These are phyloP conservation scores for Apantesis nais DNA, from an alignment of 2,888 invertebrate species.

Conservation along the genomic window DNA sequence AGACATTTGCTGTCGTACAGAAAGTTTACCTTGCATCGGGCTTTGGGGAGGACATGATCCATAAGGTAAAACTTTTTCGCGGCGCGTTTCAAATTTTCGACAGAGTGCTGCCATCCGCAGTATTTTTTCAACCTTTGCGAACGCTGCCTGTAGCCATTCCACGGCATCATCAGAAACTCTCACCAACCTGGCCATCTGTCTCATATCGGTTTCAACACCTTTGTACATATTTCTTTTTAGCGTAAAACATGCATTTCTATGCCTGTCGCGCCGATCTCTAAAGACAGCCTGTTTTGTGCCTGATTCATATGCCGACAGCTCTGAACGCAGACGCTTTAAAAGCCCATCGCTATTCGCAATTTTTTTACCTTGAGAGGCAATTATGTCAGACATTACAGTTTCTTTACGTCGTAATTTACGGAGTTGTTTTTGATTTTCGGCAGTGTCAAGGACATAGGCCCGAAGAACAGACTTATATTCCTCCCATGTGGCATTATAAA, in stretches of 20 bases:
- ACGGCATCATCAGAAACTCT: conserved; percentile 69
- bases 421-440: conserved; percentile 75
- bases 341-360: conserved; percentile 73
- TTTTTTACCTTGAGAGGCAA: conserved; percentile 74
- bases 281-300: conserved; percentile 78
- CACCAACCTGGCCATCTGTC: conserved; percentile 65
- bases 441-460: conserved; percentile 69
- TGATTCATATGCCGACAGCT: conserved; percentile 75
- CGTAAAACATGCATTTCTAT: conserved; percentile 67
- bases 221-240: conserved; percentile 64
- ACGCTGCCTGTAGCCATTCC: conserved; percentile 70
- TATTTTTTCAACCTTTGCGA: conserved; percentile 81
- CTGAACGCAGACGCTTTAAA: conserved; percentile 67
- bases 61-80: conserved; percentile 80
- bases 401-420: conserved; percentile 75
- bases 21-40: conserved; percentile 56
- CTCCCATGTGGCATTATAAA: conserved; percentile 72
- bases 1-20: conserved; percentile 56
- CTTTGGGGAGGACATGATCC: conserved; percentile 61
- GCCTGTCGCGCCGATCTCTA: conserved; percentile 72
- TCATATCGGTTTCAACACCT: conserved; percentile 64
- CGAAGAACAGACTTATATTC: conserved; percentile 73
- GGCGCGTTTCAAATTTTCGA: conserved; percentile 84
- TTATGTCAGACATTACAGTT: conserved; percentile 77
- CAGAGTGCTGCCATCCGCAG: conserved; percentile 82